These are phyloP conservation scores for Lacerta viridis DNA, from an alignment of 2,797 vertebrate genomes.

Conservation along the genomic window DNA sequence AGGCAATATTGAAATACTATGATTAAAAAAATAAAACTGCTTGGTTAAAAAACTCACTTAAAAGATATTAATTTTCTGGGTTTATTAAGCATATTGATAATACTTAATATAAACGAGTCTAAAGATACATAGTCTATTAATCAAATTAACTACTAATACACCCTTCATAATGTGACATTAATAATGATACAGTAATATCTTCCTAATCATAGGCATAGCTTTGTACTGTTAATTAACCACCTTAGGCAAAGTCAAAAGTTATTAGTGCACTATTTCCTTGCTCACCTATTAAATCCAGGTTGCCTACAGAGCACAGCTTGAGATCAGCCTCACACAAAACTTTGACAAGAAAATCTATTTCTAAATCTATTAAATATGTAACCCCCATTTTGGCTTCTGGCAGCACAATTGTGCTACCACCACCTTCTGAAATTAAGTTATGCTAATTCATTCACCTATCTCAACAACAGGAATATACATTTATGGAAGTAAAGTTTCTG, in stretches of 20 bases:
- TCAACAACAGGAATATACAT: neutral
- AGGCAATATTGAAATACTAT: conserved; percentile 23
- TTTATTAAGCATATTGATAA: conserved; percentile 41
- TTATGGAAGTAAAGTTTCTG: conserved; percentile 12
- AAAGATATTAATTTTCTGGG: conserved; percentile 33
- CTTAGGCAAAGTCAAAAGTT: conserved; percentile 23
- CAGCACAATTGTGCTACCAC: neutral
- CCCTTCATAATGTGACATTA: conserved; percentile 35
- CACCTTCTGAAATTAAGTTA: conserved; percentile 10
- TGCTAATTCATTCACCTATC: conserved; percentile 13
- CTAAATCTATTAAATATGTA: neutral
- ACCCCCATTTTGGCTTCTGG: conserved; percentile 12
- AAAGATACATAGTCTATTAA: conserved; percentile 26
- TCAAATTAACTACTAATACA: conserved; percentile 45
- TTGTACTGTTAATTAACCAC: conserved; percentile 38
- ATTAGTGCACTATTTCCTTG: neutral
- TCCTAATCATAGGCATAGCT: conserved; percentile 24
- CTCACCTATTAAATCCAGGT: neutral
- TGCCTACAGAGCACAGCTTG: neutral
- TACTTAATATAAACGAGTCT: conserved; percentile 33
- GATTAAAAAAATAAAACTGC: conserved; percentile 26
- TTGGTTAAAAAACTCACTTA: neutral
- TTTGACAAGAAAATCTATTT: conserved; percentile 21
- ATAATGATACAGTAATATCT: conserved; percentile 38
- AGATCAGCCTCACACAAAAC: conserved; percentile 14